Conservation (phyloP, 2,888 invertebrate genomes). For the Diaprepes abbreviatus region DNA sequence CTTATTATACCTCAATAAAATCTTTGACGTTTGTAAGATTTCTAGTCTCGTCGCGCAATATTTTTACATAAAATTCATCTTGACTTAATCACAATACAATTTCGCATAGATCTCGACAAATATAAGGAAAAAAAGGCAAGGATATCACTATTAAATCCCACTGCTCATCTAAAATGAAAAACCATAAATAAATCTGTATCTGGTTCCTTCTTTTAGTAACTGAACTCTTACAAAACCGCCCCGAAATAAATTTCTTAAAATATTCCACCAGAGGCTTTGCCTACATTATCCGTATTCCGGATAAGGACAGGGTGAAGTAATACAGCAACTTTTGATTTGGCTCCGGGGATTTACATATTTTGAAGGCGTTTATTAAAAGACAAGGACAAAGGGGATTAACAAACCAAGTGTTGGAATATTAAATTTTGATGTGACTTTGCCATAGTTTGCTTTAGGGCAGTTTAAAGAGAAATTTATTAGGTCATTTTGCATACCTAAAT, state of each 20-base stretch:
- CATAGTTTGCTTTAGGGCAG: neutral
- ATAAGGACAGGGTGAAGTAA: neutral
- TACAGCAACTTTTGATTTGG: conserved; percentile 2
- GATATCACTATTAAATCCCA: too few relatives aligned
- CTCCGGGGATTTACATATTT: conserved; percentile 13
- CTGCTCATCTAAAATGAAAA: too few relatives aligned
- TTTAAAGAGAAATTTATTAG: neutral
- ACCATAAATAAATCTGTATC: too few relatives aligned
- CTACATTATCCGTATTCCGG: conserved; percentile 5
- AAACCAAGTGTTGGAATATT: conserved; percentile 16
- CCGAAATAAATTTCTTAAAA: conserved; percentile 8
- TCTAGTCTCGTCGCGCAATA: too few relatives aligned
- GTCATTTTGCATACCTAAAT: neutral
- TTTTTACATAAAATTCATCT: too few relatives aligned
- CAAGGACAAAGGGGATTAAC: conserved; percentile 16
- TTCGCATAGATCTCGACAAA: too few relatives aligned
- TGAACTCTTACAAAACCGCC: too few relatives aligned
- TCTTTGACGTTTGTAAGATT: too few relatives aligned
- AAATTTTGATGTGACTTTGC: conserved; percentile 18
- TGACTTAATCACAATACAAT: too few relatives aligned
- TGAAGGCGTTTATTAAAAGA: conserved; percentile 16
- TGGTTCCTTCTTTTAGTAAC: too few relatives aligned
- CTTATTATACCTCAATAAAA: too few relatives aligned
- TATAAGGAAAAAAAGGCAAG: too few relatives aligned
- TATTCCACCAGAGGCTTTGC: conserved; percentile 10